Percentiles rank a stretch among this genome's conserved stretches.
These are phyloP conservation scores for Sturmia bella DNA, from an alignment of 2,888 invertebrate genomes.

Conservation along the genomic window DNA sequence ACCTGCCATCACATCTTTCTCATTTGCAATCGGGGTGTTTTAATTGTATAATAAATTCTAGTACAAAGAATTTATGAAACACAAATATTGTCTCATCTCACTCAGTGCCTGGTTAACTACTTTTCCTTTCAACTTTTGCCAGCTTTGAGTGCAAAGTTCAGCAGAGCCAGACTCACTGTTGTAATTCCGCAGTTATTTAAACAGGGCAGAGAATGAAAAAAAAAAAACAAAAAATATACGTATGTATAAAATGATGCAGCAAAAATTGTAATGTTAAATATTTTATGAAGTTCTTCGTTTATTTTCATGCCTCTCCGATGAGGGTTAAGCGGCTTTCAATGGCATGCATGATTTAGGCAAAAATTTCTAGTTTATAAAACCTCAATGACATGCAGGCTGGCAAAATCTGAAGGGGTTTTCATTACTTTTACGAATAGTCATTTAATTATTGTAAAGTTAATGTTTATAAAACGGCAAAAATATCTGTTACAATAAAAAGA, in stretches of 20 bases:
- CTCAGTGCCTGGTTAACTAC: constrained; percentile 20
- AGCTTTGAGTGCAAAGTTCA: constrained; percentile 30
- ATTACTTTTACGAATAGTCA: background rate
- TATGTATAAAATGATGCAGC: constrained; percentile 29
- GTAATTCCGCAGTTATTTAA: constrained; percentile 41
- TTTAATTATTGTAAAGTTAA: constrained; percentile 10
- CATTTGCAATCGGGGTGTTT: background rate
- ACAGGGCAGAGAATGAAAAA: constrained; percentile 18
- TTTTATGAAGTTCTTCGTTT: constrained; percentile 44
- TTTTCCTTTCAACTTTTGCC: constrained; percentile 42
- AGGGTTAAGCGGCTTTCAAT: constrained; percentile 42
- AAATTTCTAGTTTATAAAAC: background rate
- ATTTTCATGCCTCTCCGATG: constrained; percentile 3
- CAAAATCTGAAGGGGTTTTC: constrained; percentile 25
- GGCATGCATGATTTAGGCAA: constrained; percentile 32
- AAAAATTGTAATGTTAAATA: constrained; percentile 60
- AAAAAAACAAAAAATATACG: background rate
- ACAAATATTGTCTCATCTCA: constrained; percentile 46
- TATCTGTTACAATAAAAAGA: too few relatives aligned
- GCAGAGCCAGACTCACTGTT: constrained; percentile 51
- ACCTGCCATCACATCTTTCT: background rate
- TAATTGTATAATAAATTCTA: constrained; percentile 34
- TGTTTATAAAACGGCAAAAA: background rate
- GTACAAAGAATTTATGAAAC: constrained; percentile 62
- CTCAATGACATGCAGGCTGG: constrained; percentile 2